Evolutionary conservation across 2,888 invertebrate genomes (phyloP).

Genomic region (Sialis lutaria): DNA sequence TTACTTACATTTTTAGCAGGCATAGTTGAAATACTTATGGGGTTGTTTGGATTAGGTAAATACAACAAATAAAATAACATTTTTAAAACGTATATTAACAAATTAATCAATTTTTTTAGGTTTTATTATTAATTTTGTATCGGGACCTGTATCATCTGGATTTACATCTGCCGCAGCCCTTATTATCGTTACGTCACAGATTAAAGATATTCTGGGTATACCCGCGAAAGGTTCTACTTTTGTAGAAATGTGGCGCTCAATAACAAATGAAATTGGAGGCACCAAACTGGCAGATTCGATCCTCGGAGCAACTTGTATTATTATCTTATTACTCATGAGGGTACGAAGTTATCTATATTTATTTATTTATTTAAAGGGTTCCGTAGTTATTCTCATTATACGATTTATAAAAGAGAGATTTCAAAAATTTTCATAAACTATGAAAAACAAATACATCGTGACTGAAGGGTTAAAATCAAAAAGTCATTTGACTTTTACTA

Average conservation of each 20-base stretch:
- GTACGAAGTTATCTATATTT: too few relatives aligned
- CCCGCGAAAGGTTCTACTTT: constrained; percentile 56
- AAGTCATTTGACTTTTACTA: too few relatives aligned
- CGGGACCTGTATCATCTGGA: constrained; percentile 75
- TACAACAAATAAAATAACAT: not conserved
- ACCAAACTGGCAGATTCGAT: constrained; percentile 55
- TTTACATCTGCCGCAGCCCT: constrained; percentile 83
- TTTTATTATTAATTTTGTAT: constrained; percentile 77
- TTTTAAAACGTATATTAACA: not conserved
- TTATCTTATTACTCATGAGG: constrained; percentile 56
- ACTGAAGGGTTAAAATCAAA: too few relatives aligned
- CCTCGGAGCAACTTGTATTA: constrained; percentile 58
- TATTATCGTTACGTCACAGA: constrained; percentile 76
- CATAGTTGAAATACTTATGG: constrained; percentile 61
- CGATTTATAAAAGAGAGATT: too few relatives aligned
- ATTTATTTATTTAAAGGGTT: too few relatives aligned
- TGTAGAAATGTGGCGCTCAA: constrained; percentile 56
- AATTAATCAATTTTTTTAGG: constrained; percentile 26
- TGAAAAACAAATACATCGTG: too few relatives aligned
- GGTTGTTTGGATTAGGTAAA: constrained; percentile 58
- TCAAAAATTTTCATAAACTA: too few relatives aligned
- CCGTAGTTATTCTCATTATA: too few relatives aligned
- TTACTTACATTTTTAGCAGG: constrained; percentile 60
- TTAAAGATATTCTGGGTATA: constrained; percentile 67
- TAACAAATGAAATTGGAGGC: constrained; percentile 45